Evolutionary conservation across 2,888 invertebrate species (phyloP), one percentile per base, ranked within the genome.

Genomic region (Eudasyphora cyanicolor): DNA sequence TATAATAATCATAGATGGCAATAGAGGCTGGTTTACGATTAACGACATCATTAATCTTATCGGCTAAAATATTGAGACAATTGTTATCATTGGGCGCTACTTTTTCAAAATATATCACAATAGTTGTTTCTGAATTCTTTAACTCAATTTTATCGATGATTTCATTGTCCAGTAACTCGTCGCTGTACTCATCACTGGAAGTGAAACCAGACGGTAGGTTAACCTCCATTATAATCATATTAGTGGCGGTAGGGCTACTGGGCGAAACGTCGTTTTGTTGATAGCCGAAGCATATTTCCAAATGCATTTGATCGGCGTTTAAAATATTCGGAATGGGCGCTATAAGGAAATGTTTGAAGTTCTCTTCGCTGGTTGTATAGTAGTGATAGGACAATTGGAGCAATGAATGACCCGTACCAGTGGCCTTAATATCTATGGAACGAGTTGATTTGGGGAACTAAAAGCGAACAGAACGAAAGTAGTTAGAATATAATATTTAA

Each of bases 121-220:
- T 19, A 0, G 17, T 29, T 14, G 45, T 62, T 24, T 71, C 62
- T 0, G 29, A 32, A 32, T 78, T 42, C 17, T 78, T 29, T 10
- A 49, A 35, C 24, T 78, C 78, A 4, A 69, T 27, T 5, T 29
- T 35, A 17, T 45, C 7, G 0, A 76, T 24, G 2, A 67, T 45
- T 35, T 64, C 67, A 45, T 54, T 35, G 12, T 76, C 67, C 27
- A 67, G 21, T 2, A 67, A 17, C 1, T 51, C 67, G 6, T 24
- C 24, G 10, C 35, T 76, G 14, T 21, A 12, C n/a, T 51, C 64
- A 2, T n/a, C 14, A n/a, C n/a, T 38, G 19, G 51, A n/a, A 12
- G 95, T 94, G 90, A 96, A 98, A 38, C 98, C 98, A 0, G 97
- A 97, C 0, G 97, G 97, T 82, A 98, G 93, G 86, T 95, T 95